phyloP scores from a whole-genome alignment of 2,797 vertebrate genomes.

The Novumbra hubbsi region DNA sequence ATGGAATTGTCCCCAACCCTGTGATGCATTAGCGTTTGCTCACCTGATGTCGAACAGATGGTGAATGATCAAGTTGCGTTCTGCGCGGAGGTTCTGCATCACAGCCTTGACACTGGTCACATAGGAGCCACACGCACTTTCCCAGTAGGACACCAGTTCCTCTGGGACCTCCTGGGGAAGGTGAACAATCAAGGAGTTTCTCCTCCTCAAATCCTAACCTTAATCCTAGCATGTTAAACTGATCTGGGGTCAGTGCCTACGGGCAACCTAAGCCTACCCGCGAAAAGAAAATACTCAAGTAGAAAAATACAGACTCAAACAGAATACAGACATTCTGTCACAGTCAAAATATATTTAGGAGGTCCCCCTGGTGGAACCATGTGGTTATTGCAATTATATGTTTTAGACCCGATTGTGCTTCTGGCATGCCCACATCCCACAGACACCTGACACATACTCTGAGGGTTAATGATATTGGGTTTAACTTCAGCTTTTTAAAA shows the following conservation, averaged over 20 bases:
- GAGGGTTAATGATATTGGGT: too few relatives aligned
- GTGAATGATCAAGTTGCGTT: conserved; percentile 62
- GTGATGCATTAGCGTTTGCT: background rate
- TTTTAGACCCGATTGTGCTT: too few relatives aligned
- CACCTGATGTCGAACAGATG: conserved; percentile 82
- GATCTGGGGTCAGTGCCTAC: background rate
- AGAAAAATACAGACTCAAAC: conserved; percentile 2
- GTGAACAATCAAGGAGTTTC: background rate
- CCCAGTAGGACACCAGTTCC: conserved; percentile 82
- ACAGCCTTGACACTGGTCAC: conserved; percentile 74
- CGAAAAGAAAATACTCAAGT: background rate
- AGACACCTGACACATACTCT: too few relatives aligned
- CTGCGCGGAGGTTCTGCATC: conserved; percentile 79
- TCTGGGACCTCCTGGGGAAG: conserved; percentile 77
- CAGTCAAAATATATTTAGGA: background rate
- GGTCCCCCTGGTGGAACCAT: background rate
- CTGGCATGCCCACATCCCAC: too few relatives aligned
- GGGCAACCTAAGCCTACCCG: background rate
- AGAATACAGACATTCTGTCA: too few relatives aligned
- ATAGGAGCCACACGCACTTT: conserved; percentile 77
- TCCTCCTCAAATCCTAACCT: background rate
- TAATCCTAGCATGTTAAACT: background rate
- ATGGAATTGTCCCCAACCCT: too few relatives aligned
- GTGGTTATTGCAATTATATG: background rate
- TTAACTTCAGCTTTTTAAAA: too few relatives aligned